A percentile compares a stretch with the other conserved stretches of the same genome.
Conservation (phyloP, 2,888 invertebrate species). For the Eutolmus rufibarbis region DNA sequence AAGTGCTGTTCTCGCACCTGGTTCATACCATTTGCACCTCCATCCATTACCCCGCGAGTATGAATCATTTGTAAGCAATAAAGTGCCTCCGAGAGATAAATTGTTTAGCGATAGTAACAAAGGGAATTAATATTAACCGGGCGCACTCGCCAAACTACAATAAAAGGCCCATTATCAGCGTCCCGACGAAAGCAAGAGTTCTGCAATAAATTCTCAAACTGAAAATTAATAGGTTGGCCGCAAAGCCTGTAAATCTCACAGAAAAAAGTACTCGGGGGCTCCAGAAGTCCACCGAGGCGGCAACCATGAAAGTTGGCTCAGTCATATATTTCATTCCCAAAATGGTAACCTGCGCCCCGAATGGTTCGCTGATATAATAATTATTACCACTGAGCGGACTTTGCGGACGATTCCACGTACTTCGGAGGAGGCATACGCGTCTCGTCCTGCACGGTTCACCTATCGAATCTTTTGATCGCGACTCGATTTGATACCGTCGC, state of each 20-base stretch:
- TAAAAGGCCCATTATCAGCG: background rate
- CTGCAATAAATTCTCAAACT: background rate
- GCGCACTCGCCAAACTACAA: background rate
- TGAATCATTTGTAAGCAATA: background rate
- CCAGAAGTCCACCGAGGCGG: background rate
- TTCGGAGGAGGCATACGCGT: background rate
- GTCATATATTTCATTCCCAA: constrained; percentile 25
- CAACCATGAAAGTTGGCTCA: constrained; percentile 23
- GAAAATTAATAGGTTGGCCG: background rate
- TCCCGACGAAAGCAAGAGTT: background rate
- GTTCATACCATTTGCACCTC: background rate
- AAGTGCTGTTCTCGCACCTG: background rate
- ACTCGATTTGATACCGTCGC: background rate
- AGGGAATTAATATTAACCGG: background rate
- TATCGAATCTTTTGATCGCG: constrained; percentile 13
- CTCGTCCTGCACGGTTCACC: background rate
- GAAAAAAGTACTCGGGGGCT: background rate
- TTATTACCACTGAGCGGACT: background rate
- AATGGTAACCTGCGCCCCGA: background rate
- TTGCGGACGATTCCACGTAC: background rate
- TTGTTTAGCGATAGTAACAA: background rate
- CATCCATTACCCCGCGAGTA: background rate
- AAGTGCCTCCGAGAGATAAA: background rate
- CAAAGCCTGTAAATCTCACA: background rate
- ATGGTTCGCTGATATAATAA: background rate